Conservation (phyloP, 2,113 vertebrate genomes). For the Salvator merianae region DNA sequence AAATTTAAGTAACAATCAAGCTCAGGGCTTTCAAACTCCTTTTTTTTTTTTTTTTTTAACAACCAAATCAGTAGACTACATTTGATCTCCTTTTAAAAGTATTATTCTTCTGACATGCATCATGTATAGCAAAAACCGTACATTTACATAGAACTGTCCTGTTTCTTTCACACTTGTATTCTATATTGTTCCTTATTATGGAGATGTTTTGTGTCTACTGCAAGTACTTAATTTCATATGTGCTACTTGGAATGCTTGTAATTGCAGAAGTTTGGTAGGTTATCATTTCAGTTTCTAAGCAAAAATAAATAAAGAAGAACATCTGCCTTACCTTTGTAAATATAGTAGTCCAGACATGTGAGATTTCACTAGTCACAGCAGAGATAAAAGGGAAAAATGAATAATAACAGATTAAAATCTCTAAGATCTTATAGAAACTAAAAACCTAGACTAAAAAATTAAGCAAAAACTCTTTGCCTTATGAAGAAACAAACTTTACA, state of each 20-base stretch:
- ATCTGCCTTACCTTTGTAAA: background rate
- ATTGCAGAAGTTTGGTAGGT: background rate
- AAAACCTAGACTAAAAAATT: no score
- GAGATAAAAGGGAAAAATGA: no score
- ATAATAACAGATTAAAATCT: no score
- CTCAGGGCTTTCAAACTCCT: conserved; percentile 37
- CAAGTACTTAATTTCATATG: background rate
- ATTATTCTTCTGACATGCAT: conserved; percentile 38
- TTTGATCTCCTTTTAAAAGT: conserved; percentile 38
- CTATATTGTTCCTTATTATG: background rate
- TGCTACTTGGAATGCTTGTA: background rate
- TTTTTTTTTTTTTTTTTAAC: no score
- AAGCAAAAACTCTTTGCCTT: background rate
- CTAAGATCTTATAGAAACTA: no score
- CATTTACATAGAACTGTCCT: background rate
- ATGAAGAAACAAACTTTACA: background rate
- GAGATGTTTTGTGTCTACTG: background rate
- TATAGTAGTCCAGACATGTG: no score
- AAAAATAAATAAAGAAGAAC: background rate
- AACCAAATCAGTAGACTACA: conserved; percentile 40
- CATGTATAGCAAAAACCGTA: background rate
- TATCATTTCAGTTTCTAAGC: background rate
- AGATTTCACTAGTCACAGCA: no score
- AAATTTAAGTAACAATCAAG: conserved; percentile 35
- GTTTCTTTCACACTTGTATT: background rate